A percentile compares a stretch with the other conserved stretches of the same genome.
These are phyloP conservation scores for Capreolus pygargus DNA, from an alignment of 2,113 vertebrate species.

Conservation along the genomic window DNA sequence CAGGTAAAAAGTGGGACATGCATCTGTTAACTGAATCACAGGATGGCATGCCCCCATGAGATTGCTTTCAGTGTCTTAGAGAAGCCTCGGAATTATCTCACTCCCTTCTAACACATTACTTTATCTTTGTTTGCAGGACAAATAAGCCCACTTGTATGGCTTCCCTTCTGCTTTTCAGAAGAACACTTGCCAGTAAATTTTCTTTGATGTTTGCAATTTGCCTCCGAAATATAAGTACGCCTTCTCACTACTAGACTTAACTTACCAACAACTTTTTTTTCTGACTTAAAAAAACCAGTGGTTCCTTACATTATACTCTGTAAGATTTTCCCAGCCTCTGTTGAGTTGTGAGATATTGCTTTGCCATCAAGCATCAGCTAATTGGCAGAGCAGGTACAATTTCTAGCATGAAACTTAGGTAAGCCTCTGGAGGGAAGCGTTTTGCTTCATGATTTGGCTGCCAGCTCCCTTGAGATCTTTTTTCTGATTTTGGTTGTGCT, in stretches of 20 bases:
- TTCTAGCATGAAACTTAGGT: not conserved
- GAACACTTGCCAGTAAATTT: not conserved
- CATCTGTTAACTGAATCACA: not conserved
- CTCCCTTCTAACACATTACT: too few relatives aligned
- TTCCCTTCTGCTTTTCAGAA: not conserved
- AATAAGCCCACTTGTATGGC: not conserved
- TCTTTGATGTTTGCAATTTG: conserved; percentile 5
- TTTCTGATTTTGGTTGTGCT: conserved; percentile 35
- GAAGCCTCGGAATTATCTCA: not conserved
- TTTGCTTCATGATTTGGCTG: not conserved
- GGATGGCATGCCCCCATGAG: too few relatives aligned
- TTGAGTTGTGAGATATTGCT: not conserved
- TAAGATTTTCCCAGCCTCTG: not conserved
- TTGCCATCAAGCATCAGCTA: conserved; percentile 30
- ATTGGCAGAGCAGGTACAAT: not conserved
- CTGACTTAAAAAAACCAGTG: not conserved
- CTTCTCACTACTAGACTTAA: not conserved
- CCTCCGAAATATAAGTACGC: not conserved
- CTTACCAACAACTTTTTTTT: not conserved
- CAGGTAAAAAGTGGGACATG: not conserved
- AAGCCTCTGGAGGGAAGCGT: not conserved
- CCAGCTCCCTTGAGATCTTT: not conserved
- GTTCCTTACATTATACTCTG: not conserved
- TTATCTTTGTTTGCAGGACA: not conserved
- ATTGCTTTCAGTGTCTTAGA: not conserved